phyloP scores from a whole-genome alignment of 2,888 invertebrate species.

The Polyommatus icarus region DNA sequence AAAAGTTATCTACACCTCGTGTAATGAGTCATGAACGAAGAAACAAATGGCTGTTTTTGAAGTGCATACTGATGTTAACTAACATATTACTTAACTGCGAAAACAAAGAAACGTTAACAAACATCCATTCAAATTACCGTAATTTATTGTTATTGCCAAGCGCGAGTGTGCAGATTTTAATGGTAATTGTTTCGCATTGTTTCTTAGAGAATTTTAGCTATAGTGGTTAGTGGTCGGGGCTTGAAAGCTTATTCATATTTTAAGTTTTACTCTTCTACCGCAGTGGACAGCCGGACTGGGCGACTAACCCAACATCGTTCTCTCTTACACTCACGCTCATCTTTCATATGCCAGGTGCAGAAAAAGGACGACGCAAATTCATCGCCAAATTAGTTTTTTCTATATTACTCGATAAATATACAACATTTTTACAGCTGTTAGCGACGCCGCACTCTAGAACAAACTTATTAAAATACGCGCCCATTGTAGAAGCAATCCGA shows the following conservation, averaged over 20 bases:
- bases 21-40: conserved; percentile 45
- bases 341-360: too few species aligned
- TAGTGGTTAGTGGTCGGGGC: background rate
- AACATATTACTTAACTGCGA: conserved; percentile 43
- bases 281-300: too few species aligned
- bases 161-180: background rate
- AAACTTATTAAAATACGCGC: too few species aligned
- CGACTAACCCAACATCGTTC: too few species aligned
- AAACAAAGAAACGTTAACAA: conserved; percentile 43
- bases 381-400: too few species aligned
- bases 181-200: background rate
- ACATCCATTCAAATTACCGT: conserved; percentile 32
- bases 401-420: too few species aligned
- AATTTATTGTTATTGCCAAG: conserved; percentile 20
- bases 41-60: conserved; percentile 44
- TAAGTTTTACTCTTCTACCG: background rate
- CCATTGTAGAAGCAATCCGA: too few species aligned
- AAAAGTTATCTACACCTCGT: conserved; percentile 30
- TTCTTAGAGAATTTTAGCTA: background rate
- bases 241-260: background rate
- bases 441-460: too few species aligned
- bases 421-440: too few species aligned
- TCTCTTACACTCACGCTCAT: too few species aligned
- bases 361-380: too few species aligned
- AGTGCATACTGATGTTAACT: conserved; percentile 44